Percentiles rank a stretch among this genome's conserved stretches.
Conservation (phyloP, 1,140 invertebrate genomes). For the Trichoplusia ni region DNA sequence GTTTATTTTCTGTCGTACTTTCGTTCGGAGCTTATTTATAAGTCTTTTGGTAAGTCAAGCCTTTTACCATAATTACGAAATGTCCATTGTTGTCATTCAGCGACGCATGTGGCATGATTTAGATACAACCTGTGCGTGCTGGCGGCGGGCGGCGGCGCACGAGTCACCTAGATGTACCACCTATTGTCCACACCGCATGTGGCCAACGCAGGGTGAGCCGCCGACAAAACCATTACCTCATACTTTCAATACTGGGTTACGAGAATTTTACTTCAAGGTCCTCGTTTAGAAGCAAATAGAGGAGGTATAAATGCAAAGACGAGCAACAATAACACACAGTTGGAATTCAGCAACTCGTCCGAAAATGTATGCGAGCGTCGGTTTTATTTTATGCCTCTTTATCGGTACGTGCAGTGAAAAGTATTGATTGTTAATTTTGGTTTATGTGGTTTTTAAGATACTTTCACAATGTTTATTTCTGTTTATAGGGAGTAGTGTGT, state of each 20-base stretch:
- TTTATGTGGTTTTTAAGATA: conserved; percentile 13
- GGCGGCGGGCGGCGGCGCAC: conserved; percentile 49
- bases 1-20: too few relatives aligned
- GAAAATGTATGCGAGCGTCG: conserved; percentile 68
- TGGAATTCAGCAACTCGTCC: conserved; percentile 55
- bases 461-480: conserved; percentile 31
- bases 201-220: conserved; percentile 68
- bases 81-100: conserved; percentile 31
- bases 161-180: conserved; percentile 78
- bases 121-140: conserved; percentile 64
- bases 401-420: conserved; percentile 61
- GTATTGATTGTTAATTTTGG: conserved; percentile 12
- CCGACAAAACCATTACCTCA: conserved; percentile 73
- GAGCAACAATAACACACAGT: conserved; percentile 68
- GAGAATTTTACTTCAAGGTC: conserved; percentile 79
- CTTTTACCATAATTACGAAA: conserved; percentile 5
- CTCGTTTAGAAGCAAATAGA: conserved; percentile 76
- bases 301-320: conserved; percentile 76
- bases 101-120: conserved; percentile 42
- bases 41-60: neutral
- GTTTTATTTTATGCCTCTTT: conserved; percentile 59
- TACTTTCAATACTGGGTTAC: conserved; percentile 79
- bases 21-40: too few relatives aligned
- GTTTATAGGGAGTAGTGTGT: conserved; percentile 61
- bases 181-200: conserved; percentile 71